phyloP scores from a whole-genome alignment of 2,113 vertebrate genomes.

The Festucalex cinctus region DNA sequence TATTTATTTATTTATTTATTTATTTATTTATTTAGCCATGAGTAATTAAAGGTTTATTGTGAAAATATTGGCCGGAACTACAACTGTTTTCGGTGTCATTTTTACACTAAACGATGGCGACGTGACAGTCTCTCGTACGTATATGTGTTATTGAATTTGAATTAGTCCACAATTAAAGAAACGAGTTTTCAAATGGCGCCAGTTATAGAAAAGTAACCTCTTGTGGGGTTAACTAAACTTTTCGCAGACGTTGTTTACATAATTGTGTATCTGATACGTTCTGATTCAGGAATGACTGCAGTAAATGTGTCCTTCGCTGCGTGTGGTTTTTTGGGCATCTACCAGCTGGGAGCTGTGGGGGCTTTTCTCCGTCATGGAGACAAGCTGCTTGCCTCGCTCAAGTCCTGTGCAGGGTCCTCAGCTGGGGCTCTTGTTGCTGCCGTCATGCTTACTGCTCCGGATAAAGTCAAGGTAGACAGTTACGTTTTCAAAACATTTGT shows the following conservation, averaged over 20 bases:
- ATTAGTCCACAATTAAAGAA: background rate
- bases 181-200: too few relatives aligned
- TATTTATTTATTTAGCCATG: too few relatives aligned
- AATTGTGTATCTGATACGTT: background rate
- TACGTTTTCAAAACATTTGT: background rate
- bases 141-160: background rate
- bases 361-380: conserved; percentile 80
- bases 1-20: too few relatives aligned
- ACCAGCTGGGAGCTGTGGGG: conserved; percentile 85
- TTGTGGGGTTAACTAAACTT: too few relatives aligned
- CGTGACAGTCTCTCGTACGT: background rate
- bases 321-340: conserved; percentile 87
- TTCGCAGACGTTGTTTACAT: too few relatives aligned
- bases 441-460: conserved; percentile 82
- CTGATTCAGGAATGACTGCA: conserved; percentile 59
- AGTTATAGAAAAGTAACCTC: too few relatives aligned
- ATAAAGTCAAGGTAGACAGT: conserved; percentile 81
- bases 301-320: conserved; percentile 88
- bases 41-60: conserved; percentile 7
- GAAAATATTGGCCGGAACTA: background rate
- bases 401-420: conserved; percentile 85
- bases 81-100: background rate
- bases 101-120: background rate
- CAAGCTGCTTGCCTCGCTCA: conserved; percentile 73
- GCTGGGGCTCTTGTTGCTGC: conserved; percentile 84